phyloP scores from a whole-genome alignment of 1,140 invertebrate species.

The Phthorimaea operculella region DNA sequence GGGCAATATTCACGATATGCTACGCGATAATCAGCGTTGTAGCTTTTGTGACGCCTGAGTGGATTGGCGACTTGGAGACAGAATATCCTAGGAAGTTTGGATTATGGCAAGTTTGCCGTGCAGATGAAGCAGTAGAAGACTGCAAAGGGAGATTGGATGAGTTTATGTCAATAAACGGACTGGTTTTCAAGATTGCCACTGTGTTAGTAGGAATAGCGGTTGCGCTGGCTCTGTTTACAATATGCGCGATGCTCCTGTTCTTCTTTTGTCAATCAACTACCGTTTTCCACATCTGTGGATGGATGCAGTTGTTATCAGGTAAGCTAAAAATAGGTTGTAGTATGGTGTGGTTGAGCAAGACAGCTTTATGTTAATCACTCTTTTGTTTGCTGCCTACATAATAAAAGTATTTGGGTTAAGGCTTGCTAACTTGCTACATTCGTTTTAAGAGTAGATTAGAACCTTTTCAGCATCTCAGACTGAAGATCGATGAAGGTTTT shows the following conservation, averaged over 20 bases:
- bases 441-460: background rate
- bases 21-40: constrained; percentile 96
- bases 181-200: constrained; percentile 79
- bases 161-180: constrained; percentile 82
- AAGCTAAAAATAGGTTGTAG: constrained; percentile 41
- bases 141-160: constrained; percentile 88
- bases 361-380: background rate
- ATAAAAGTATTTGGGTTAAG: background rate
- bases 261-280: constrained; percentile 94
- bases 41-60: constrained; percentile 95
- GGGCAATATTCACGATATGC: constrained; percentile 97
- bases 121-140: constrained; percentile 75
- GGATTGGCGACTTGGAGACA: constrained; percentile 86
- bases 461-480: background rate
- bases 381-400: background rate
- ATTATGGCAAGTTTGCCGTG: constrained; percentile 87
- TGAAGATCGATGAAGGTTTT: background rate
- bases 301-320: constrained; percentile 95
- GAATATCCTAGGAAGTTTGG: constrained; percentile 92
- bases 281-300: constrained; percentile 93
- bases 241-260: constrained; percentile 91
- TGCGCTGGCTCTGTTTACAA: constrained; percentile 83
- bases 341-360: background rate
- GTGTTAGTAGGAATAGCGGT: constrained; percentile 90
- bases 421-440: background rate